Base-by-base conservation (phyloP, 2,797 vertebrate genomes). In the Helostoma temminkii region DNA sequence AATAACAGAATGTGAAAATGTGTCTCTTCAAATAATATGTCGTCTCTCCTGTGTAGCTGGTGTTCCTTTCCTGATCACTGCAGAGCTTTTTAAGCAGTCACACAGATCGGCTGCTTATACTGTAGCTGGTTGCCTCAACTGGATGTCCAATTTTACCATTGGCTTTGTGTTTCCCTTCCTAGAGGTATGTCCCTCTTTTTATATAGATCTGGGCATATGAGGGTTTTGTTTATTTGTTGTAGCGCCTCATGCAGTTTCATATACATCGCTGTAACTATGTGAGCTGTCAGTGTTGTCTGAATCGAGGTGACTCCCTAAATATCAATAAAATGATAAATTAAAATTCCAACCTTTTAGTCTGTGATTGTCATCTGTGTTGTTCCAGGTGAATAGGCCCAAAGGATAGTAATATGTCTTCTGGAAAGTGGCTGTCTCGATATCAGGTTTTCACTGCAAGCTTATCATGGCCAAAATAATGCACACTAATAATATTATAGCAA, bases 81-180 rank as follows among this genome's bases (percentile, higher is more conserved):
- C 95, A 0, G 96, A 98, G 90, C 94, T 98, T 74, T 98, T 98
- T 83, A 96, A 80, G 18, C 96, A 98, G 89, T 96, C 96, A 0
- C 95, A 96, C 76, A 92, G 96, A 5, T 94, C 96, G 0, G 92
- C 96, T 0, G 96, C 96, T 52, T 97, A 95, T 88, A 95, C 94
- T 0, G 87, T 97, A 3, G 96, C 94, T 0, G 96, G 96, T 0
- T 94, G 93, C 22, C 94, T 98, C 77, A 97, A 96, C 91, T 98
- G 96, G 96, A 21, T 96, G 66, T 97, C 95, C 79, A 98, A 97
- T 90, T 97, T 97, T 89, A 94, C 94, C 0, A 48, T 98, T 0
- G 96, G 96, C 78, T 96, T 97, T 32, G 55, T 96, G 78, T 98
- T 97, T 78, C 96, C 96, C 22, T 98, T 97, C 86, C 83, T 97